These are phyloP conservation scores for Branchinecta sandiegonensis DNA, from an alignment of 2,888 invertebrate genomes.

Conservation along the genomic window DNA sequence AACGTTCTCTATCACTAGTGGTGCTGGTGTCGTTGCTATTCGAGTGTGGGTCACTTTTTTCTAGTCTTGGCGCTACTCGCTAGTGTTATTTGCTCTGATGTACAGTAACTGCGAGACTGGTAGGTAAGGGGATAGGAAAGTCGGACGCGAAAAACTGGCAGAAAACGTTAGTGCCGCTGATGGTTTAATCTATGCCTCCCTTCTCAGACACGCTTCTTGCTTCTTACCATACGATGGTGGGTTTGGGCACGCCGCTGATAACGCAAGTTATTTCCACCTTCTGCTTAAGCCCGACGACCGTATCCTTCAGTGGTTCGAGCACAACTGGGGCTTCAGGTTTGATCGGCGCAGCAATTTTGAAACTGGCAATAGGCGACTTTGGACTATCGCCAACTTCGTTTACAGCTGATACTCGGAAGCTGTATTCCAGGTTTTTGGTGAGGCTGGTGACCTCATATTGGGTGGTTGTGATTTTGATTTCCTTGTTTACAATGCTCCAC, in stretches of 20 bases:
- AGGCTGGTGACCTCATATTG: constrained; percentile 49
- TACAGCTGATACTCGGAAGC: constrained; percentile 57
- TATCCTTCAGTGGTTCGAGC: constrained; percentile 51
- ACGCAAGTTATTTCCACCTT: constrained; percentile 56
- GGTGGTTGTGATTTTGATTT: constrained; percentile 46
- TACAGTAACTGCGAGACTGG: too few species aligned
- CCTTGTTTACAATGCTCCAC: constrained; percentile 47
- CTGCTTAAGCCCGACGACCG: constrained; percentile 47
- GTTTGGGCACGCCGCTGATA: constrained; percentile 58
- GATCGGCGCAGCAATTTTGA: constrained; percentile 43
- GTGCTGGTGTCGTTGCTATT: too few species aligned
- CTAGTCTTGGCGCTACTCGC: too few species aligned
- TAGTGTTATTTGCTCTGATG: too few species aligned
- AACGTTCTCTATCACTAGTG: too few species aligned
- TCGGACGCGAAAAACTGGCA: constrained; percentile 7
- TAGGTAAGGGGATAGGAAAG: background rate
- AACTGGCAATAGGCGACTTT: constrained; percentile 34
- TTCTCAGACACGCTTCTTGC: background rate
- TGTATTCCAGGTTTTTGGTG: constrained; percentile 48
- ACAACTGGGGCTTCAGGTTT: constrained; percentile 48
- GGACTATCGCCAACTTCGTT: constrained; percentile 59
- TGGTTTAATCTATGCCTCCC: background rate
- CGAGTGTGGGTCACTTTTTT: too few species aligned
- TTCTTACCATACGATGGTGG: constrained; percentile 52
- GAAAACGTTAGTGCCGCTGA: background rate